Evolutionary conservation across 1,140 invertebrate genomes (phyloP).

Genomic region (Diploscapter pachys): DNA sequence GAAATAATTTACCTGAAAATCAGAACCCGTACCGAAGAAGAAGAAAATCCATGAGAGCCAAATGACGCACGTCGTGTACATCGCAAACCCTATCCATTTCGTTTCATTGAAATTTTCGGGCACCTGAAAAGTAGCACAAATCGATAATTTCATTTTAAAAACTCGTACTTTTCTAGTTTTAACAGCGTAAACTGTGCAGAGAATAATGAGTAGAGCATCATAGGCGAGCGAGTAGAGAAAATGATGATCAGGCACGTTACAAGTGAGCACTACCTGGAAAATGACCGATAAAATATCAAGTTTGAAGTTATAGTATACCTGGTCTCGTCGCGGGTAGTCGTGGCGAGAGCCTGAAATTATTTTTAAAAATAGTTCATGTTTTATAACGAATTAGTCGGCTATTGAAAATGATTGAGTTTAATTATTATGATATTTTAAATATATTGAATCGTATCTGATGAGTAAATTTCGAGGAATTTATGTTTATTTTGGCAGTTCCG

Average conservation of each 20-base stretch:
- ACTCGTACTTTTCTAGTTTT: slow-evolving; percentile 68
- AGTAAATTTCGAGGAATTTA: slow-evolving; percentile 1
- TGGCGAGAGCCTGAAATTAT: slow-evolving; percentile 49
- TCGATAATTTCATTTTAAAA: slow-evolving; percentile 1
- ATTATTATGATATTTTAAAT: neutral
- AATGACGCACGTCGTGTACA: slow-evolving; percentile 75
- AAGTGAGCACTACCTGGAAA: slow-evolving; percentile 68
- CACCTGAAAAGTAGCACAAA: slow-evolving; percentile 59
- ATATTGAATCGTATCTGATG: neutral
- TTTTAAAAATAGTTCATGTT: no score
- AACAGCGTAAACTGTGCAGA: slow-evolving; percentile 74
- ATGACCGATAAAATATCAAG: no score
- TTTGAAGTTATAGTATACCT: no score
- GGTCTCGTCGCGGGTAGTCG: slow-evolving; percentile 62
- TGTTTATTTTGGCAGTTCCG: no score
- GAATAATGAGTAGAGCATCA: slow-evolving; percentile 71
- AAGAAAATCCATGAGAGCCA: slow-evolving; percentile 75
- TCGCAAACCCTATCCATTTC: slow-evolving; percentile 73
- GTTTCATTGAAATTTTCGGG: slow-evolving; percentile 73
- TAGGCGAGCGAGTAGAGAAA: slow-evolving; percentile 73
- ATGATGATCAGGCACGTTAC: slow-evolving; percentile 71
- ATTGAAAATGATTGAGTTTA: no score
- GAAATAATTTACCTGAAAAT: slow-evolving; percentile 61
- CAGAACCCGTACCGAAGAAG: slow-evolving; percentile 67
- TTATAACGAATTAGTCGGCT: no score